Base-by-base conservation (phyloP, 2,113 vertebrate species). In the Cyprinus carpio region DNA sequence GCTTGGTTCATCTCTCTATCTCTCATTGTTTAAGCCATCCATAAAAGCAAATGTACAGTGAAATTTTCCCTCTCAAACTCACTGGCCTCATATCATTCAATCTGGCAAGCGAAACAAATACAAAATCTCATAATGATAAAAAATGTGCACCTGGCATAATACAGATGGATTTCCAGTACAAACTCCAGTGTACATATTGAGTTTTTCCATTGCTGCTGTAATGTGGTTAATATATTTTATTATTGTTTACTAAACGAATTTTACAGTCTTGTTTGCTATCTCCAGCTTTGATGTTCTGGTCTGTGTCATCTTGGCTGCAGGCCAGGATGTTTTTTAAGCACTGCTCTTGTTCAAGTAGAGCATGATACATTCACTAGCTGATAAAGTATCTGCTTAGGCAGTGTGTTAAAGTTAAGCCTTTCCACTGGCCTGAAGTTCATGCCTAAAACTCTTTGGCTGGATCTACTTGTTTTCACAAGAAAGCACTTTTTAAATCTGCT, bases 281-380 rank as follows among this genome's bases (percentile, higher is more conserved):
- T 25, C 37, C 12, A 46, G 13, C 58, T 43, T 64, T 64, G 27
- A 37, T 78, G 51, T 78, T 58, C 37, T 15, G 6, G 51, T 12
- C 20, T 78, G 18, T 16, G 34, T 65, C 8, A 27, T 46, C 37
- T 46, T 40, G 37, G 37, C 78, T 46, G 58, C 60, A 49, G 60
- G 58, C 9, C 37, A 81, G 76, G 76, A 43, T 49, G 78, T 65
- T 81, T 76, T 81, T 20, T 46, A 81, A 65, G 37, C 12, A 51
- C 46, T 31, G 64, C 46, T 82, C 20, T 71, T 71, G 27, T 82
- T 82, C 18, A 54, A 82, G 81, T 71, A 46, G 64, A 34, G 81
- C 64, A 31, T 69, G 81, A 58, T 49, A 23, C 23, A 31, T 81
- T 81, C 16, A 8, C 12, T 71, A 67, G 25, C 29, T 71, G 64